Conservation (phyloP, 2,797 vertebrate genomes). For the Salarias fasciatus region DNA sequence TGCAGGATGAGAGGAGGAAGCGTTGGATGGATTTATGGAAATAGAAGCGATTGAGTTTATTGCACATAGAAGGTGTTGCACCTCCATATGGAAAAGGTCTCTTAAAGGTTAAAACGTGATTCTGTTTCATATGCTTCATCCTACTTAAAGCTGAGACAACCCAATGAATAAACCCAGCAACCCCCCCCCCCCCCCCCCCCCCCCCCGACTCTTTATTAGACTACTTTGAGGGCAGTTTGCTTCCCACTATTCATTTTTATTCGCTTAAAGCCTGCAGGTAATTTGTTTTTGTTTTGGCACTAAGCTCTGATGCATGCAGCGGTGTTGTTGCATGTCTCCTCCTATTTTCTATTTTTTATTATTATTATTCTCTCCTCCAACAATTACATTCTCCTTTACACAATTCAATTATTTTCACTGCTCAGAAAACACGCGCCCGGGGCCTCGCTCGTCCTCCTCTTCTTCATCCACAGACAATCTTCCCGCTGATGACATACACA, state of each 20-base stretch:
- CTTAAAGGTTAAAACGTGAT: background rate
- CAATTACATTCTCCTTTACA: slow-evolving; percentile 75
- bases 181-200: no score
- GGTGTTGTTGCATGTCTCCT: background rate
- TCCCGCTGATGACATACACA: slow-evolving; percentile 65
- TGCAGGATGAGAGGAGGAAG: slow-evolving; percentile 36
- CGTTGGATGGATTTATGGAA: slow-evolving; percentile 8
- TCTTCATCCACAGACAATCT: slow-evolving; percentile 62
- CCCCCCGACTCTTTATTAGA: slow-evolving; percentile 21
- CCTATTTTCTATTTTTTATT: slow-evolving; percentile 10
- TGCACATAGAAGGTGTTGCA: no score
- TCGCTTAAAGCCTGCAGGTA: slow-evolving; percentile 9
- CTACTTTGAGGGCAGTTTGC: slow-evolving; percentile 20
- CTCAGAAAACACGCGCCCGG: slow-evolving; percentile 57
- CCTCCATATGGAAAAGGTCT: background rate
- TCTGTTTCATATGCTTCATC: no score
- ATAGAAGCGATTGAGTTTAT: background rate
- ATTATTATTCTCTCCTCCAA: slow-evolving; percentile 52
- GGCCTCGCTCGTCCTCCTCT: slow-evolving; percentile 60
- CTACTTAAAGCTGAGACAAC: background rate
- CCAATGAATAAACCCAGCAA: background rate
- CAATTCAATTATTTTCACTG: slow-evolving; percentile 73
- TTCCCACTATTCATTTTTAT: slow-evolving; percentile 12
- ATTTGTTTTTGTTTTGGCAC: slow-evolving; percentile 43
- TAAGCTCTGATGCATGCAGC: slow-evolving; percentile 22